Conservation (phyloP, 2,797 vertebrate species). For the Neostethus bicornis region DNA sequence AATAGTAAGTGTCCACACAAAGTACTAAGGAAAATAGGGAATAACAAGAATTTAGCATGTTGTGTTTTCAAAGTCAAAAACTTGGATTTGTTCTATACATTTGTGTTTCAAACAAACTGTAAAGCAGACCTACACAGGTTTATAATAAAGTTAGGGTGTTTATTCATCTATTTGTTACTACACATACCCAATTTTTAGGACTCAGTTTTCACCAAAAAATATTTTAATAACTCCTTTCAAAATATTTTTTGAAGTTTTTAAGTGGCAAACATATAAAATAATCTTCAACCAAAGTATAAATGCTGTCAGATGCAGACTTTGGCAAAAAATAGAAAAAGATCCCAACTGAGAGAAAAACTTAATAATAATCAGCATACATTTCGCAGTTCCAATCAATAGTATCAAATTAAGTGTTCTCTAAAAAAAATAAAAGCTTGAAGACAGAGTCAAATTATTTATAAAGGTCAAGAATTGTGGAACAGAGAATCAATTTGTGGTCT, state of each 20-base stretch:
- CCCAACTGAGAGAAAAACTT: constrained; percentile 39
- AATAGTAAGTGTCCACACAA: too few species aligned
- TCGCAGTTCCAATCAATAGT: constrained; percentile 80
- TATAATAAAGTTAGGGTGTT: neutral
- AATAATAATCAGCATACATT: constrained; percentile 71
- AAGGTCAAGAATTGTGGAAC: constrained; percentile 91
- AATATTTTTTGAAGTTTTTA: constrained; percentile 8
- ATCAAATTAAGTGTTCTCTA: too few species aligned
- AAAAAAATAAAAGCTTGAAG: too few species aligned
- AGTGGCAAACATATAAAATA: neutral
- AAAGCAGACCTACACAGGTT: neutral
- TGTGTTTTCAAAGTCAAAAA: too few species aligned
- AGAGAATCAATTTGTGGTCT: constrained; percentile 83
- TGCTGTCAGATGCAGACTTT: constrained; percentile 14
- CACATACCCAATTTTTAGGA: neutral
- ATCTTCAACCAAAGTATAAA: constrained; percentile 2
- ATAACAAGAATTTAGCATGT: too few species aligned
- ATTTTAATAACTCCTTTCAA: neutral
- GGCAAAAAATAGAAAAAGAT: constrained; percentile 62
- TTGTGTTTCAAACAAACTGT: too few species aligned
- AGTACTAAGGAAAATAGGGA: too few species aligned
- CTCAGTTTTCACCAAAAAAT: neutral
- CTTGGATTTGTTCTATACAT: too few species aligned
- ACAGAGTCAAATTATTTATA: constrained; percentile 92
- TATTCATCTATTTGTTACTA: neutral